phyloP scores from a whole-genome alignment of 2,888 invertebrate genomes.

The Pandemis corylana region DNA sequence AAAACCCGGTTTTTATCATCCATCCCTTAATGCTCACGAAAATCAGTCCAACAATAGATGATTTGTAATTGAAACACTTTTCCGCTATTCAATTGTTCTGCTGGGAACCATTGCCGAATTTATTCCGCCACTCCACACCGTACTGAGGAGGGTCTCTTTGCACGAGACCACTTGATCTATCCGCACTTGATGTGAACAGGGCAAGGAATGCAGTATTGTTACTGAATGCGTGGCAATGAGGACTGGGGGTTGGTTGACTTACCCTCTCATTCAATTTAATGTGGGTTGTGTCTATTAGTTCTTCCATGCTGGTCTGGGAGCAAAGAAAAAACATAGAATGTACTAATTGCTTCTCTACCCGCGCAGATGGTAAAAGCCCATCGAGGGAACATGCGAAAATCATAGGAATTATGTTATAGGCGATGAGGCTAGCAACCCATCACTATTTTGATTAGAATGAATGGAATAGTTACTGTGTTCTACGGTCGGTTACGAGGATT shows the following conservation, averaged over 20 bases:
- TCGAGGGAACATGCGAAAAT: too few relatives aligned
- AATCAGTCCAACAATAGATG: neutral
- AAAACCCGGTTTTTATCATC: neutral
- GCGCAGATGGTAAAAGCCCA: too few relatives aligned
- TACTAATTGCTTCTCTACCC: too few relatives aligned
- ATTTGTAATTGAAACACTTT: constrained; percentile 32
- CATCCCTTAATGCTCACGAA: neutral
- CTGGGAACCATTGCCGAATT: constrained; percentile 27
- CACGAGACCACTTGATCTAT: constrained; percentile 38
- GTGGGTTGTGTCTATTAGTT: too few relatives aligned
- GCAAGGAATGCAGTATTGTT: constrained; percentile 29
- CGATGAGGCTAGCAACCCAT: too few relatives aligned
- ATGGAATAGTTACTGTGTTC: too few relatives aligned
- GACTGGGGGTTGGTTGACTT: neutral
- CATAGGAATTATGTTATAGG: too few relatives aligned
- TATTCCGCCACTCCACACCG: constrained; percentile 26
- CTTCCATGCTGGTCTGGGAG: too few relatives aligned
- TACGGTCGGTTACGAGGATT: too few relatives aligned
- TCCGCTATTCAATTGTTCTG: constrained; percentile 21
- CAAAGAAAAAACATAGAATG: too few relatives aligned
- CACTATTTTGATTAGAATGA: too few relatives aligned
- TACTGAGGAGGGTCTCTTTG: constrained; percentile 35
- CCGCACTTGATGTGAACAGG: constrained; percentile 31
- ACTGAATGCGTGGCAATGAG: constrained; percentile 1
- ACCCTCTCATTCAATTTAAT: too few relatives aligned